These are phyloP conservation scores for Clarias fuscus DNA, from an alignment of 2,797 vertebrate species.

Conservation along the genomic window DNA sequence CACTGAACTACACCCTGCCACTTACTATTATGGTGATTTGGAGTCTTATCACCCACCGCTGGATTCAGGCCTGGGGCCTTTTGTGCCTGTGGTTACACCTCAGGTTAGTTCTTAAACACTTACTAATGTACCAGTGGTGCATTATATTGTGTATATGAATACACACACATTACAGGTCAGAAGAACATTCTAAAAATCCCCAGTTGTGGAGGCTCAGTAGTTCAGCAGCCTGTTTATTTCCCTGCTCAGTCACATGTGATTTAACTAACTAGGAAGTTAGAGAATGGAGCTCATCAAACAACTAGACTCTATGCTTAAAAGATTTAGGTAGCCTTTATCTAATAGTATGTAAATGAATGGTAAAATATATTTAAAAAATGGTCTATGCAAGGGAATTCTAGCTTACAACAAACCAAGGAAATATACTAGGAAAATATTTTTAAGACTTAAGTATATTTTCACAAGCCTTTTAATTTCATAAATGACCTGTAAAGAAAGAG, in stretches of 20 bases:
- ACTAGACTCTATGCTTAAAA: not conserved
- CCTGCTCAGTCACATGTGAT: not conserved
- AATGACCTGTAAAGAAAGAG: not conserved
- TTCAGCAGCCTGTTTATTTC: conserved; percentile 8
- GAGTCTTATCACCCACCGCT: conserved; percentile 83
- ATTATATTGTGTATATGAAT: not conserved
- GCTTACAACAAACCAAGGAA: not conserved
- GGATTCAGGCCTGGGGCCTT: conserved; percentile 76
- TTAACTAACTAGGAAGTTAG: not conserved
- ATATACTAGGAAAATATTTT: not conserved
- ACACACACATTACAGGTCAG: not conserved
- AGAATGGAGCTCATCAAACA: not conserved
- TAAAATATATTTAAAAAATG: not conserved
- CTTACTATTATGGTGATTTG: conserved; percentile 83
- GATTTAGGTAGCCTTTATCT: not conserved
- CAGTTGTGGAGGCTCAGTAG: not conserved
- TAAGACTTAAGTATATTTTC: not conserved
- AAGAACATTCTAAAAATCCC: not conserved
- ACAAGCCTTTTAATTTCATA: not conserved
- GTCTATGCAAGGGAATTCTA: not conserved
- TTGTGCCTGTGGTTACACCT: conserved; percentile 69
- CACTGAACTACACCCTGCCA: conserved; percentile 83
- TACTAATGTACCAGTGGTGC: not conserved
- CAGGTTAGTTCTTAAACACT: conserved; percentile 63
- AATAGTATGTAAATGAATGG: not conserved